Base-by-base conservation (phyloP, 2,113 vertebrate species). In the Ivindomyrus marchei region DNA sequence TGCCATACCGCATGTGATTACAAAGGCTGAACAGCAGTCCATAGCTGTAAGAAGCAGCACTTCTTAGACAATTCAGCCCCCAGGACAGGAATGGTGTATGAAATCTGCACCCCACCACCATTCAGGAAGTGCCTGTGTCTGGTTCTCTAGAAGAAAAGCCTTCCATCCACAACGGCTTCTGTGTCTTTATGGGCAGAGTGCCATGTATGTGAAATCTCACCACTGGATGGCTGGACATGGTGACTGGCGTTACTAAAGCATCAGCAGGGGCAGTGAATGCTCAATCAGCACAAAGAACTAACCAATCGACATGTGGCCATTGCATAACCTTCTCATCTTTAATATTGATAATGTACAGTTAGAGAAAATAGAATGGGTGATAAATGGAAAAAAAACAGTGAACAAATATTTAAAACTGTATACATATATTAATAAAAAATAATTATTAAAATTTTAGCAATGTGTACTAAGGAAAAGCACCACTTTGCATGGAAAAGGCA, bases 321-420 rank as follows among this genome's bases (percentile, higher is more conserved):
- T 94, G 93, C 92, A 94, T 94, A 93, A 92, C 92, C 77, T 91
- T 93, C 87, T 94, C 92, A 94, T 93, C 93, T 96, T 96, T 96
- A 96, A 95, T 96, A 91, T 93, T 92, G 94, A 94, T 92, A 93
- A 95, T 95, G 93, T 95, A 96, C 95, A 95, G 93, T 95, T 94
- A 95, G 91, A 93, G 50, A 87, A 94, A 74, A 90, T 85, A 94
- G 91, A 93, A 93, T 70, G 94, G 90, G 90, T 89, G 87, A 94
- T 92, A 91, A 93, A 89, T 90, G 91, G 90, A 92, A 92, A 83
- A 39, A 83, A 93, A 91, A 39, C 46, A 87, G 85, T 93, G n/a
- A 89, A 11, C 31, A 56, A 83, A 88, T 58, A 90, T 90, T 94
- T 88, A 94, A 95, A 94, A 93, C 87, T 89, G 90, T 91, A 89